Evolutionary conservation across 1,140 invertebrate species (phyloP), one percentile per base, ranked within the genome.

Genomic region (Drosophila miranda): DNA sequence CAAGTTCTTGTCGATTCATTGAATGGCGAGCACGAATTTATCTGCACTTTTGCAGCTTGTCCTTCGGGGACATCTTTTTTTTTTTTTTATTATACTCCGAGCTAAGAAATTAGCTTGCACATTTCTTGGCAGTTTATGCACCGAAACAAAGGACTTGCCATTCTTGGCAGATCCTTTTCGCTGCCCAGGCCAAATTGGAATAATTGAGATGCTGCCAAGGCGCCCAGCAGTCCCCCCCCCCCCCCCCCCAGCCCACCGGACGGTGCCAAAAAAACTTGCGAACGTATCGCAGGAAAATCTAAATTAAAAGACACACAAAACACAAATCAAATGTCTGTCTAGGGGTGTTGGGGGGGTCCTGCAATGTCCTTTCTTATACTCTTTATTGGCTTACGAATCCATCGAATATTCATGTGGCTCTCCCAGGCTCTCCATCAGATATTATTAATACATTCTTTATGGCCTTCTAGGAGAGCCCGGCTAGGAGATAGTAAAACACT

Each of bases 1-100:
- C 82, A 87, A 87, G 53, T 75, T 64, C 76, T 86, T 84, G 81
- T 86, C 81, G 72, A 72, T 80, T 78, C 64, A 77, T 67, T 59
- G 61, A 63, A 55, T 84, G 64, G 34, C 16, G 16, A 16, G 16
- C 16, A 16, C 16, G 16, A 66, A 69, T 74, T 69, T 84, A 73
- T 80, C 53, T 69, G 49, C 28, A 57, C 30, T 75, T 41, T 43
- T 66, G 49, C 63, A 82, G 58, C 60, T 45, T 14, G 14, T 51
- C 44, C 48, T 57, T 49, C 45, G 49, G 54, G 54, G 16, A 16
- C 16, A 16, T 1, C 0, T 16, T 19, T 11, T 21, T 46, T 26
- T 44, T 21, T 43, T 54, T 13, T 34, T 48, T 28, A 5, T 26
- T 41, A 41, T 9, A 16, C n/a, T n/a, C 26, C 8, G 4, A 38